phyloP scores from a whole-genome alignment of 1,140 invertebrate species.

The Magallana angulata region DNA sequence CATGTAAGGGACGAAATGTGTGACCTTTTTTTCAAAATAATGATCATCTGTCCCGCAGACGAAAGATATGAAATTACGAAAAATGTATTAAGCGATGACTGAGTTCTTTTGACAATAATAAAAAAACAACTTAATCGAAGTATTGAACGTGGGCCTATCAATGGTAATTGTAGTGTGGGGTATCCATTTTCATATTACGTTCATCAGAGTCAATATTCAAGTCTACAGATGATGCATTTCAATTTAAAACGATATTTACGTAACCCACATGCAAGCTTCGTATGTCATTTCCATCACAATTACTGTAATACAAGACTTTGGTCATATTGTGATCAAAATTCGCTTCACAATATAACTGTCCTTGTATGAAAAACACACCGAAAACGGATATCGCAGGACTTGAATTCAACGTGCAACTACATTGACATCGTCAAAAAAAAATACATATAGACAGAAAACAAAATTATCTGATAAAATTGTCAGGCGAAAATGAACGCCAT shows the following conservation, averaged over 20 bases:
- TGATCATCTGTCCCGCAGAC: neutral
- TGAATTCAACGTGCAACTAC: neutral
- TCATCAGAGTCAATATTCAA: neutral
- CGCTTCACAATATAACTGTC: neutral
- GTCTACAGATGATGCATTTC: conserved; percentile 1
- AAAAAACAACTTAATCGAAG: neutral
- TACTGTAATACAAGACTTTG: neutral
- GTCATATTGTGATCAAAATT: conserved; percentile 3
- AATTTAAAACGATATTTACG: conserved; percentile 29
- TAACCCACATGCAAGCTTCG: conserved; percentile 9
- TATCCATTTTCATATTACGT: conserved; percentile 21
- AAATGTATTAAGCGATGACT: neutral
- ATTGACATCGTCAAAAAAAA: neutral
- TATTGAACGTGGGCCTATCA: neutral
- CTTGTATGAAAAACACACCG: neutral
- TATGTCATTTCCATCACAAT: neutral
- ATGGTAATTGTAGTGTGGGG: conserved; percentile 22
- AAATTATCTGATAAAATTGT: conserved; percentile 30
- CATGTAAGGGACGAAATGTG: neutral
- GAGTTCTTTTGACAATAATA: neutral
- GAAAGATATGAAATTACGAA: conserved; percentile 24
- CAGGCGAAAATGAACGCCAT: conserved; percentile 19
- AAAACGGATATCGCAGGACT: neutral
- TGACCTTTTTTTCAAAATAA: neutral
- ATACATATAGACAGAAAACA: neutral